Evolutionary conservation across 2,888 invertebrate genomes (phyloP).

Genomic region (Catocala sponsa): DNA sequence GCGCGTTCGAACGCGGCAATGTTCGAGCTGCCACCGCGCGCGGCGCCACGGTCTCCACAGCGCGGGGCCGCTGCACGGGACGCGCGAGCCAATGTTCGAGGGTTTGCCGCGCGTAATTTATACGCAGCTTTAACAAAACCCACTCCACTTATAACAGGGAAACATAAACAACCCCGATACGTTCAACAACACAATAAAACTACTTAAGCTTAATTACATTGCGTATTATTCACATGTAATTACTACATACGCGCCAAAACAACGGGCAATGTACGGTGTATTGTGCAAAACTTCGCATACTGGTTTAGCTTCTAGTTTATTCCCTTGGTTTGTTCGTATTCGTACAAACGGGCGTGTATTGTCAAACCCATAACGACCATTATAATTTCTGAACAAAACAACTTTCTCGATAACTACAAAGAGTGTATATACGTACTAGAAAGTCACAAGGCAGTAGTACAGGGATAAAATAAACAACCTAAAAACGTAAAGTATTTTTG

Average conservation of each 20-base stretch:
- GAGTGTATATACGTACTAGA: constrained; percentile 8
- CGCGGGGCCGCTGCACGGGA: no score
- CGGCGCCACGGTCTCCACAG: no score
- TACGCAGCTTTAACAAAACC: no score
- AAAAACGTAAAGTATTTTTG: no score
- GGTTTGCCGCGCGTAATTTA: no score
- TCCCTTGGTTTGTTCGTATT: neutral
- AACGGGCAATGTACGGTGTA: constrained; percentile 3
- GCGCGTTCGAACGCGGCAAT: no score
- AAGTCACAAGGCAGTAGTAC: constrained; percentile 20
- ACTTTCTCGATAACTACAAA: constrained; percentile 26
- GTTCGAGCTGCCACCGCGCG: no score
- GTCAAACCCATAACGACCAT: constrained; percentile 25
- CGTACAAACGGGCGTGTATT: constrained; percentile 10
- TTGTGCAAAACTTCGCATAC: neutral
- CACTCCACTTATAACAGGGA: neutral
- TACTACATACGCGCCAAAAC: neutral
- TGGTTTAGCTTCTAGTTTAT: neutral
- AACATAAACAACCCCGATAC: constrained; percentile 1
- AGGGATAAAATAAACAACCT: no score
- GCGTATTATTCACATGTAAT: neutral
- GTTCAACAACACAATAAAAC: neutral
- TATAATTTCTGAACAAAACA: constrained; percentile 42
- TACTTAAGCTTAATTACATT: neutral
- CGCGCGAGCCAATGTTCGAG: no score